Percentiles rank a stretch among this genome's conserved stretches.
Evolutionary conservation across 2,888 invertebrate genomes (phyloP).

Genomic region (Serripes groenlandicus): DNA sequence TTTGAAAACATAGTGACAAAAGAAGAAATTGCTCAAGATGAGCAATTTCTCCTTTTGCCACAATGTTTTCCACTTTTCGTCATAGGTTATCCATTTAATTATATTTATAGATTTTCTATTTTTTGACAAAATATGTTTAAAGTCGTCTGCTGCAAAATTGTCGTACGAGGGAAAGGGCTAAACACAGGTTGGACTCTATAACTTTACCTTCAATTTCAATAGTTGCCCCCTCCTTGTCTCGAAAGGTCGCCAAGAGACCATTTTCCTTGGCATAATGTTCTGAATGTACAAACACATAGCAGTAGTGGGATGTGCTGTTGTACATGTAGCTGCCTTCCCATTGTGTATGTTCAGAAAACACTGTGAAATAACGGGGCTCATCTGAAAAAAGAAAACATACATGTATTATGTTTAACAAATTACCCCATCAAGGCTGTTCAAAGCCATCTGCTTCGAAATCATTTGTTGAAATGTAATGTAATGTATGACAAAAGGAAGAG

Average conservation of each 20-base stretch:
- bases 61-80: not conserved
- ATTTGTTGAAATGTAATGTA: too few relatives aligned
- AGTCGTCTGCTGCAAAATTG: not conserved
- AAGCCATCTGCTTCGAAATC: too few relatives aligned
- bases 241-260: conserved; percentile 59
- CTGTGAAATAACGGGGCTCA: conserved; percentile 41
- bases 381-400: not conserved
- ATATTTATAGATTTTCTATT: too few relatives aligned
- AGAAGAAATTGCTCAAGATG: not conserved
- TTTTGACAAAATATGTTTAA: too few relatives aligned
- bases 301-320: conserved; percentile 45
- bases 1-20: not conserved
- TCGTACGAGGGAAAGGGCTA: too few relatives aligned
- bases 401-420: too few relatives aligned
- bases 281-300: conserved; percentile 54
- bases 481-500: too few relatives aligned
- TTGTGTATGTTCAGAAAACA: conserved; percentile 54
- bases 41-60: not conserved
- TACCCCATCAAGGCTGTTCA: too few relatives aligned
- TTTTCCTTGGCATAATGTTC: conserved; percentile 58
- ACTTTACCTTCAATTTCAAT: conserved; percentile 64
- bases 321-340: conserved; percentile 62
- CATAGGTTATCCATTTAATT: not conserved
- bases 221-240: conserved; percentile 54
- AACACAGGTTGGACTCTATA: too few relatives aligned